These are phyloP conservation scores for Ptycholaimellus sp. DNA, from an alignment of 2,888 invertebrate genomes.

Conservation along the genomic window DNA sequence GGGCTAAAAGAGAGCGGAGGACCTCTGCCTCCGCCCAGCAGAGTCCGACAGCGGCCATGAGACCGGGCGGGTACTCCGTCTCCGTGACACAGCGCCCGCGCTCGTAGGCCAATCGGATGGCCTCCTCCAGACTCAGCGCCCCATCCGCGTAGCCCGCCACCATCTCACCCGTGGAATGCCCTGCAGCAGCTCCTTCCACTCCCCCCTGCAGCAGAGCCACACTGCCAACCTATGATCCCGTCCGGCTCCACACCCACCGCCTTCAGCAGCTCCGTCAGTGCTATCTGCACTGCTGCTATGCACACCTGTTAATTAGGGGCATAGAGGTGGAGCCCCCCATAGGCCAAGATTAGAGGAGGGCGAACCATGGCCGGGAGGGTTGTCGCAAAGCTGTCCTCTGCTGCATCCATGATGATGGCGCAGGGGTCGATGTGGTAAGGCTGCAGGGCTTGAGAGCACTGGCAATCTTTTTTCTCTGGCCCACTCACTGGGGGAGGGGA, in stretches of 20 bases:
- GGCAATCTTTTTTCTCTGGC: no score
- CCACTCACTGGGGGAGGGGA: no score
- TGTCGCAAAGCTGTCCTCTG: conserved; percentile 50
- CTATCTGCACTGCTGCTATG: no score
- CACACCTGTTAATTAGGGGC: no score
- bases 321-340: no score
- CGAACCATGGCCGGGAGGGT: no score
- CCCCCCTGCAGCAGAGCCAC: no score
- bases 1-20: no score
- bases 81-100: conserved; percentile 52
- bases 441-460: conserved; percentile 47
- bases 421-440: conserved; percentile 59
- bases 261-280: conserved; percentile 61
- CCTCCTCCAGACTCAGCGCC: conserved; percentile 72
- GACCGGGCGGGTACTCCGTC: conserved; percentile 21
- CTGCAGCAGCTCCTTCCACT: no score
- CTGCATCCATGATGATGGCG: conserved; percentile 48
- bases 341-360: no score
- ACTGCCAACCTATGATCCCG: conserved; percentile 82
- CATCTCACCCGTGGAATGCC: conserved; percentile 73
- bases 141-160: conserved; percentile 93
- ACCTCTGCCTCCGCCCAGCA: conserved; percentile 48
- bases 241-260: conserved; percentile 54
- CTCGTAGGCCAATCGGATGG: conserved; percentile 75
- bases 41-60: conserved; percentile 70